Evolutionary conservation across 2,113 vertebrate genomes (phyloP).

Genomic region (Pipra filicauda): DNA sequence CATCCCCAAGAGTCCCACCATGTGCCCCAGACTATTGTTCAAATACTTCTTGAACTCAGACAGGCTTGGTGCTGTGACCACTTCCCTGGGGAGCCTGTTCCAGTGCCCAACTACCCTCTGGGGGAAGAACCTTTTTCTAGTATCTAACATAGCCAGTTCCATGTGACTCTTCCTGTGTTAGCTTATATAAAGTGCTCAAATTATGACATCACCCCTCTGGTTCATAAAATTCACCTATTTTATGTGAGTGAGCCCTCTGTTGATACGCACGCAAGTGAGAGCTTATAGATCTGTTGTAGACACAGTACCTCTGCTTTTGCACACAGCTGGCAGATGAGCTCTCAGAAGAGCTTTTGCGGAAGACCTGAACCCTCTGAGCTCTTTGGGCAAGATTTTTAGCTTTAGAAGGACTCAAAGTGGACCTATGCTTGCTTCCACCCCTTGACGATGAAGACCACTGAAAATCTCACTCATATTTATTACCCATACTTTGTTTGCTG

Average conservation of each 20-base stretch:
- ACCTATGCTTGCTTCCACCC: not conserved
- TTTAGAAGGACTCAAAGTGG: not conserved
- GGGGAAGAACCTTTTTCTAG: not conserved
- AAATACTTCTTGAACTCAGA: not conserved
- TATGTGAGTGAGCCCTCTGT: not conserved
- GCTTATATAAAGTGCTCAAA: not conserved
- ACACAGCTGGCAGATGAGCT: not conserved
- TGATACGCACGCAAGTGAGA: not conserved
- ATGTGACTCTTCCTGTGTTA: not conserved
- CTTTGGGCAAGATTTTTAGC: not conserved
- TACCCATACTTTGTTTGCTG: not conserved
- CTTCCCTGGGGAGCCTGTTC: not conserved
- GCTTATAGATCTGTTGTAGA: not conserved
- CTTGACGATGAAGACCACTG: not conserved
- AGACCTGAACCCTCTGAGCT: not conserved
- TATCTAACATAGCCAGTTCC: not conserved
- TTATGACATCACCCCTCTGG: not conserved
- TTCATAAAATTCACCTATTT: not conserved
- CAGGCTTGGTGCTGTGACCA: not conserved
- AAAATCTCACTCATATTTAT: not conserved
- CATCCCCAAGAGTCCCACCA: not conserved
- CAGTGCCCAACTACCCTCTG: not conserved
- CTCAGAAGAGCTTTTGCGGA: not conserved
- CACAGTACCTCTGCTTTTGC: not conserved
- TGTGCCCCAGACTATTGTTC: not conserved